Conservation (phyloP, 2,113 vertebrate genomes). For the Thryonomys swinderianus region DNA sequence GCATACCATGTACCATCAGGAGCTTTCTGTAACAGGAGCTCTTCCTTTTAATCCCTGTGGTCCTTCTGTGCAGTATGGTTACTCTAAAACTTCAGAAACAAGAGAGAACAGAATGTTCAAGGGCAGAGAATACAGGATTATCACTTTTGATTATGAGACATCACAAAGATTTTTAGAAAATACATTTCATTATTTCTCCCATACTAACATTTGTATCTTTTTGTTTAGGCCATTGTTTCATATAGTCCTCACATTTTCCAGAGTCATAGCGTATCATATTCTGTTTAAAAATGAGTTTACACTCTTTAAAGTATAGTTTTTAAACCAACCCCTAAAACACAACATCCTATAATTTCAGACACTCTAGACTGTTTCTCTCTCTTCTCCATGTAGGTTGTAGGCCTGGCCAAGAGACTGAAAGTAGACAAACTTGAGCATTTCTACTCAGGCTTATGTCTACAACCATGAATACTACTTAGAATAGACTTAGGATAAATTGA, state of each 20-base stretch:
- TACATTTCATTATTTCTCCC: background rate
- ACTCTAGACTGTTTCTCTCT: background rate
- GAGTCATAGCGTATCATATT: background rate
- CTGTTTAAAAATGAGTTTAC: background rate
- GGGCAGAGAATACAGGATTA: background rate
- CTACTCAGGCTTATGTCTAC: background rate
- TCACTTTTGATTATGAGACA: background rate
- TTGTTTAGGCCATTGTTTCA: fast-evolving
- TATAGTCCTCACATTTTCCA: background rate
- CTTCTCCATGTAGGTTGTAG: background rate
- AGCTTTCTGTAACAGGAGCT: background rate
- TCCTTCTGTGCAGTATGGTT: background rate
- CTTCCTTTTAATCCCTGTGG: background rate
- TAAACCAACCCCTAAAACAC: background rate
- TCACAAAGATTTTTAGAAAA: background rate
- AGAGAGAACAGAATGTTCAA: background rate
- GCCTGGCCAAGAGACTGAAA: background rate
- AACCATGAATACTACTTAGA: background rate
- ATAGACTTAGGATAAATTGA: background rate
- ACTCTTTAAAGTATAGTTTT: background rate
- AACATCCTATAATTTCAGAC: background rate
- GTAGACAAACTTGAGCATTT: background rate
- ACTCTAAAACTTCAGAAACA: background rate
- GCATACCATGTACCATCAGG: too few species aligned
- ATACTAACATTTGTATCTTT: background rate